Evolutionary conservation across 2,888 invertebrate species (phyloP).

Genomic region (Meiosimyza platycephala): DNA sequence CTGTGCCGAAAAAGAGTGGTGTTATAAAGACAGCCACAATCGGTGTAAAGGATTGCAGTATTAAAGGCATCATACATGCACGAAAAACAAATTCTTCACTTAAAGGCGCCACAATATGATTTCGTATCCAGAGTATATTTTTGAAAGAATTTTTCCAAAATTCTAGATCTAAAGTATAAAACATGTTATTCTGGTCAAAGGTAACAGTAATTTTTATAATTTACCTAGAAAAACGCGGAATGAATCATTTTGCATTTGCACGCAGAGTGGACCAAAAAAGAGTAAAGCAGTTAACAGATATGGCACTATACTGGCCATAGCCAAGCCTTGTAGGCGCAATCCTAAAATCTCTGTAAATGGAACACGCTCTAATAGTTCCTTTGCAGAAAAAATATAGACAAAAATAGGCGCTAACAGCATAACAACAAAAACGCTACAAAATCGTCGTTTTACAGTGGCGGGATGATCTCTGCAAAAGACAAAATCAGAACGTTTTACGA

Average conservation of each 20-base stretch:
- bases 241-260: constrained; percentile 77
- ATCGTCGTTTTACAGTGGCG: constrained; percentile 85
- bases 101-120: constrained; percentile 89
- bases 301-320: constrained; percentile 80
- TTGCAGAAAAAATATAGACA: constrained; percentile 78
- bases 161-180: constrained; percentile 71
- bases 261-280: constrained; percentile 85
- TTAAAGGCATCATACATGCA: constrained; percentile 92
- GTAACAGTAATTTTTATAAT: not conserved
- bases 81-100: constrained; percentile 97
- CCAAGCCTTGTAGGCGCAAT: constrained; percentile 77
- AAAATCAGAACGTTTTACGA: not conserved
- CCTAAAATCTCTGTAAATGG: constrained; percentile 80
- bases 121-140: constrained; percentile 87
- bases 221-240: constrained; percentile 78
- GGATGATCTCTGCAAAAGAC: constrained; percentile 82
- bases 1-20: constrained; percentile 92
- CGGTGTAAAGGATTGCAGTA: constrained; percentile 84
- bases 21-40: constrained; percentile 83
- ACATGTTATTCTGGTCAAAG: not conserved
- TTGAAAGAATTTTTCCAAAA: constrained; percentile 79
- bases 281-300: constrained; percentile 82
- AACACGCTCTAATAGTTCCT: constrained; percentile 72
- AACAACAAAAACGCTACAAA: constrained; percentile 86
- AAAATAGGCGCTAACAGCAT: constrained; percentile 83